These are phyloP conservation scores for Coenonympha arcania DNA, from an alignment of 2,888 invertebrate species.

Conservation along the genomic window DNA sequence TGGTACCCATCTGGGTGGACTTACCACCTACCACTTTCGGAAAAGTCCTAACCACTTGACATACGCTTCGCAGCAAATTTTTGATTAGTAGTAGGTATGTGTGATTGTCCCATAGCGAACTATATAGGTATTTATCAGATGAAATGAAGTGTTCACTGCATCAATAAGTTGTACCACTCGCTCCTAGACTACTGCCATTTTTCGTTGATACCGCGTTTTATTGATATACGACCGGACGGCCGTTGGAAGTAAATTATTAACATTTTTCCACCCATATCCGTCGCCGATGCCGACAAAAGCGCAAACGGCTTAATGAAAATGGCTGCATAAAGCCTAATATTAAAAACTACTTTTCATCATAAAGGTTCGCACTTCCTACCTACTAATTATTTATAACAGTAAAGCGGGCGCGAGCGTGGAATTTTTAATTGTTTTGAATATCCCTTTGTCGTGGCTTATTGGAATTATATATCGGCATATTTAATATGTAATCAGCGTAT, in stretches of 20 bases:
- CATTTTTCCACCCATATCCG: slow-evolving; percentile 20
- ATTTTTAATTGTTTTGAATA: background rate
- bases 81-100: too few relatives aligned
- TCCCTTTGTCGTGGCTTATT: slow-evolving; percentile 1
- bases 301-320: slow-evolving; percentile 17
- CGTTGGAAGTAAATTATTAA: slow-evolving; percentile 23
- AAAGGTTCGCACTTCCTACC: background rate
- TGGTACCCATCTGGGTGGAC: too few relatives aligned
- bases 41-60: too few relatives aligned
- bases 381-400: background rate
- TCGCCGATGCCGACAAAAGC: slow-evolving; percentile 5
- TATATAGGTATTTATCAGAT: too few relatives aligned
- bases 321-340: slow-evolving; percentile 2
- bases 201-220: slow-evolving; percentile 38
- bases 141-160: background rate
- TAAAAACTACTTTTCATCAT: slow-evolving; percentile 10
- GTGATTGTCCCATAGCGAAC: too few relatives aligned
- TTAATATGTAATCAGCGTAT: background rate
- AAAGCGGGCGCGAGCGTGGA: background rate
- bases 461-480: background rate
- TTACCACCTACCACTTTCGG: too few relatives aligned
- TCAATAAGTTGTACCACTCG: background rate
- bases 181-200: slow-evolving; percentile 34
- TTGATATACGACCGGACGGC: slow-evolving; percentile 27
- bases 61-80: too few relatives aligned